A percentile compares a stretch with the other conserved stretches of the same genome.
Evolutionary conservation across 2,797 vertebrate species (phyloP).

Genomic region (Hirundo rustica): DNA sequence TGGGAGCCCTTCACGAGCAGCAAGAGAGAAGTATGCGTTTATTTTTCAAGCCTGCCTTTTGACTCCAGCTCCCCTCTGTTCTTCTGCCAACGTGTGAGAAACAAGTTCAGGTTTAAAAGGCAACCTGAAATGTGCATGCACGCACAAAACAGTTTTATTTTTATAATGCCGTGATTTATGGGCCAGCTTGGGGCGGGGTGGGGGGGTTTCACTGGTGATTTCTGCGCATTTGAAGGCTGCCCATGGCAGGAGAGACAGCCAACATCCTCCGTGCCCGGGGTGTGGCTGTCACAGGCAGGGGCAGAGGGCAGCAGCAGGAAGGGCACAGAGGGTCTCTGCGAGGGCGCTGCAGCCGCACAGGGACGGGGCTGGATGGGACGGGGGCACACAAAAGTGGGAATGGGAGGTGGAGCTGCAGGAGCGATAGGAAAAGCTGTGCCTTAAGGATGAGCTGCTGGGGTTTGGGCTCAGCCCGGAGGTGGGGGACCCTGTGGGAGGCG

Average conservation of each 20-base stretch:
- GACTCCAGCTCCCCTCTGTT: slow-evolving; percentile 64
- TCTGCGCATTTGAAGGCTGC: slow-evolving; percentile 42
- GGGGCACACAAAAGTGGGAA: not conserved
- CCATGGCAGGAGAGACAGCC: not conserved
- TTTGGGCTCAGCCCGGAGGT: not conserved
- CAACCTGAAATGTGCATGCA: slow-evolving; percentile 70
- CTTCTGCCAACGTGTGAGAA: slow-evolving; percentile 67
- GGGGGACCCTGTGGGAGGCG: not conserved
- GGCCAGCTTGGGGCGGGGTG: slow-evolving; percentile 21
- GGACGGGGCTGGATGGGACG: not conserved
- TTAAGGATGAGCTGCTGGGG: not conserved
- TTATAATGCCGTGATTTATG: slow-evolving; percentile 60
- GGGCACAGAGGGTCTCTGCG: not conserved
- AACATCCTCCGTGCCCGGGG: not conserved
- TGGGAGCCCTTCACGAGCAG: slow-evolving; percentile 45
- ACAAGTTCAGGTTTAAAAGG: slow-evolving; percentile 71
- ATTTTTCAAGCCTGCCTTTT: slow-evolving; percentile 69
- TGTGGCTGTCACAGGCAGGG: not conserved
- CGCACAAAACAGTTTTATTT: slow-evolving; percentile 63
- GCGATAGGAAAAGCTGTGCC: not conserved
- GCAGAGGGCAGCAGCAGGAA: not conserved
- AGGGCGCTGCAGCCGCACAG: not conserved
- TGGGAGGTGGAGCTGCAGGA: not conserved
- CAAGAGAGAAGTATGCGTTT: slow-evolving; percentile 62
- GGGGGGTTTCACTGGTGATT: slow-evolving; percentile 32